Evolutionary conservation across 2,113 vertebrate genomes (phyloP).

Genomic region (Channa maculata): DNA sequence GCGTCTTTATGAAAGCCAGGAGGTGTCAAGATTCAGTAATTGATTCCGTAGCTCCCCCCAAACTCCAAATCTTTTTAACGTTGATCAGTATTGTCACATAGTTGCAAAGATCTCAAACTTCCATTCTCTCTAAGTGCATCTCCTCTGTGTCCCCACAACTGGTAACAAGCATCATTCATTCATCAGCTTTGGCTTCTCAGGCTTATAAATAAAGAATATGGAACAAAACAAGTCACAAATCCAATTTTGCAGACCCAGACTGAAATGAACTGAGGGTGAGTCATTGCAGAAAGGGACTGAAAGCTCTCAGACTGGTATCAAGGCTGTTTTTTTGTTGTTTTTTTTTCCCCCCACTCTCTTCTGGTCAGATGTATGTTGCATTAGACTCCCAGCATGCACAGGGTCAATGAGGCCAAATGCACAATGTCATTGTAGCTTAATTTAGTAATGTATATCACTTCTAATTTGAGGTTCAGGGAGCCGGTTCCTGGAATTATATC

Average conservation of each 20-base stretch:
- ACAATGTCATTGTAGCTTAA: background rate
- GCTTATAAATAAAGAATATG: too few species aligned
- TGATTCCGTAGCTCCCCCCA: too few species aligned
- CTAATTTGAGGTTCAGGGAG: conserved; percentile 28
- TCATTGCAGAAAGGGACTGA: background rate
- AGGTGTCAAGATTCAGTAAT: too few species aligned
- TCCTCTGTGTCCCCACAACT: background rate
- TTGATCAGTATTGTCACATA: too few species aligned
- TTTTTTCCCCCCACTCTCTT: too few species aligned
- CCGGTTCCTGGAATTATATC: conserved; percentile 15
- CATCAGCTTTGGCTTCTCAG: background rate
- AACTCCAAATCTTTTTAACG: too few species aligned
- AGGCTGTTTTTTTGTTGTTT: background rate
- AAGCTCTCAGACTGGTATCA: background rate
- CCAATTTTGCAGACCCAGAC: background rate
- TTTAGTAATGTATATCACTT: conserved; percentile 18
- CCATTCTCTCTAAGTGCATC: too few species aligned
- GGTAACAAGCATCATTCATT: background rate
- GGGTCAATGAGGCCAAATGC: conserved; percentile 24
- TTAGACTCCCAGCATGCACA: conserved; percentile 3
- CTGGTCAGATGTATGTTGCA: background rate
- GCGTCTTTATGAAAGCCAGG: too few species aligned
- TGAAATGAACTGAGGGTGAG: background rate
- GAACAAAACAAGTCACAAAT: background rate
- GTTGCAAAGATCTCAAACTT: too few species aligned